Base-by-base conservation (phyloP, 2,113 vertebrate genomes). In the Sylvicapra grimmia region DNA sequence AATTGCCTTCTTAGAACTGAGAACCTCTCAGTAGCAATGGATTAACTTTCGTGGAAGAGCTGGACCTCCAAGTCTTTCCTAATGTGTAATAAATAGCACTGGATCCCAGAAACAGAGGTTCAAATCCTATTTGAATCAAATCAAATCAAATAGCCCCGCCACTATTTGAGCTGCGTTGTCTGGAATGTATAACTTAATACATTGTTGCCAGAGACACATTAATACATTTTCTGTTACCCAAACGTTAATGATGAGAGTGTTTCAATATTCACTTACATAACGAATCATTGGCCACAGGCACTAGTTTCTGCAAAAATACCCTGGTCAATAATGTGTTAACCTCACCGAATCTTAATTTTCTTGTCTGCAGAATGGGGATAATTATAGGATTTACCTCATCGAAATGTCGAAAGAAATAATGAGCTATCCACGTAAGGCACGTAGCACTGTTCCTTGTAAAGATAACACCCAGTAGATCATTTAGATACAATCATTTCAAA, bases 311-410 rank as follows among this genome's bases (percentile, higher is more conserved):
- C 23, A 77, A 44, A 77, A 77, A 77, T 77, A 40, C 72, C 72
- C 72, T 77, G 72, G 72, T 77, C 72, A 77, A 77, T 44, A 77
- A 77, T 27, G 72, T 44, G 72, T 44, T 77, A 94, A 84, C 23
- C 15, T 94, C 29, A 29, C 19, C 7, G 11, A 92, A 87, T n/a
- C 47, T 96, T 27, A 65, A n/a, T 84, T 95, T 93, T 11, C 29
- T 96, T 83, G 12, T 90, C 91, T 96, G 10, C 36, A 86, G 85
- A 95, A 54, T 86, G 91, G 36, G 19, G 2, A 29, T 84, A 80
- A 58, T 68, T 86, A 56, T 7, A 83, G 25, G 51, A 58, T 29
- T 44, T 72, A 44, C 49, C 77, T 83, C 23, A 65, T 14, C 15
- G 6, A 79, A 61, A 19, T 51, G 9, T 29, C 15, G 5, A 40